phyloP scores from a whole-genome alignment of 2,888 invertebrate genomes.

The Phytoseiulus persimilis region DNA sequence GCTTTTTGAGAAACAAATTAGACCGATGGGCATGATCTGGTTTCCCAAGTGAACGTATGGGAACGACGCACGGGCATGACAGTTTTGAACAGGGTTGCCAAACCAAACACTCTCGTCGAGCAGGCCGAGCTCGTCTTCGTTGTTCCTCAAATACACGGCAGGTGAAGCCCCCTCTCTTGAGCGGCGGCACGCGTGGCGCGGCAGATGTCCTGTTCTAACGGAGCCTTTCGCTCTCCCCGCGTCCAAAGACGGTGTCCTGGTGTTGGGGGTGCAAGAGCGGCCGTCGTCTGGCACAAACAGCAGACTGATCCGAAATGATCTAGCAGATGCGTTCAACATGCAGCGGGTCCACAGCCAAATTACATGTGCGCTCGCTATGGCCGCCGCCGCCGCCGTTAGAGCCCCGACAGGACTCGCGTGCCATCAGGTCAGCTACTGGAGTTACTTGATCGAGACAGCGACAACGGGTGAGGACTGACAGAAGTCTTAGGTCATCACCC shows the following conservation, averaged over 20 bases:
- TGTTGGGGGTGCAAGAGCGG: neutral
- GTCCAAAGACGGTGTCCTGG: neutral
- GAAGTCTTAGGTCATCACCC: neutral
- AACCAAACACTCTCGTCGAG: no score
- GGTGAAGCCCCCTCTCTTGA: neutral
- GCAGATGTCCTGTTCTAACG: neutral
- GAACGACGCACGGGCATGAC: no score
- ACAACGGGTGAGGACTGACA: neutral
- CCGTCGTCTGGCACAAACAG: neutral
- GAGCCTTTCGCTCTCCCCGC: neutral
- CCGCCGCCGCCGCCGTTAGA: neutral
- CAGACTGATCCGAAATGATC: neutral
- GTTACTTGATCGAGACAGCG: neutral
- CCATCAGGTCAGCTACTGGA: neutral
- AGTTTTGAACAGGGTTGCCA: no score
- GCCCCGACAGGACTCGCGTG: neutral
- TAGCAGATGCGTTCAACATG: neutral
- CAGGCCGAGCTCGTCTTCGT: neutral
- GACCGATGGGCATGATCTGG: no score
- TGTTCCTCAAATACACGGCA: neutral
- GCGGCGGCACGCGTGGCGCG: neutral
- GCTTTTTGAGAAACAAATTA: no score
- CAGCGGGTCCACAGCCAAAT: neutral
- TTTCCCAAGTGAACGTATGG: no score
- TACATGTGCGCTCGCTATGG: neutral